Base-by-base conservation (phyloP, 1,140 invertebrate species). In the Hyles vespertilio region DNA sequence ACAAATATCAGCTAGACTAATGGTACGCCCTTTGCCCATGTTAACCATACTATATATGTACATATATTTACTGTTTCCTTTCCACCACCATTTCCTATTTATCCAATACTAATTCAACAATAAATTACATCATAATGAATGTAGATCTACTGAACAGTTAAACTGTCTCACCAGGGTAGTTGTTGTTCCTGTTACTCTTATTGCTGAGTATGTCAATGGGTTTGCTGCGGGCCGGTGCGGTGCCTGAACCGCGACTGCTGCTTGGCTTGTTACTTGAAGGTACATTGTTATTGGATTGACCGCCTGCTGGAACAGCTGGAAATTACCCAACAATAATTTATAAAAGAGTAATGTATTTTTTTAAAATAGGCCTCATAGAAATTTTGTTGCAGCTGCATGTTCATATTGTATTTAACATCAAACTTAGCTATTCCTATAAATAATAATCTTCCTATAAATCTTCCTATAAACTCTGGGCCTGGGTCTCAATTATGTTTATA, bases 181-280 rank as follows among this genome's bases (percentile, higher is more conserved):
- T 75, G 45, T 58, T 72, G 47, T 58, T 74, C 56, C 73, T 81
- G 33, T 72, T 77, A 48, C 5, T 70, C 7, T 70, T 70, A n/a
- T 63, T 12, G 7, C 63, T 65, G 58, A 83, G 81, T 33, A 85
- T 85, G 58, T 87, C 84, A 12, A 85, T 84, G 50, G 84, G 84
- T 58, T 85, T 85, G 65, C 79, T 83, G 49, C 76, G 71, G 2
- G 68, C 49, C 0, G 71, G 72, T 1, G 56, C 61, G 0, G 56
- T 32, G 3, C 47, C 46, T 3, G 59, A 3, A 33, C 53, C 49
- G 0, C 63, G 48, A n/a, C 47, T 55, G 33, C 33, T 2, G 56
- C 43, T 5, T 56, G 32, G 61, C 67, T 69, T 36, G 56, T 51
- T 32, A 62, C 66, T 69, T 11, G 51, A 47, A 57, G 53, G 49